Conservation (phyloP, 2,797 vertebrate genomes). For the Prionace glauca region DNA sequence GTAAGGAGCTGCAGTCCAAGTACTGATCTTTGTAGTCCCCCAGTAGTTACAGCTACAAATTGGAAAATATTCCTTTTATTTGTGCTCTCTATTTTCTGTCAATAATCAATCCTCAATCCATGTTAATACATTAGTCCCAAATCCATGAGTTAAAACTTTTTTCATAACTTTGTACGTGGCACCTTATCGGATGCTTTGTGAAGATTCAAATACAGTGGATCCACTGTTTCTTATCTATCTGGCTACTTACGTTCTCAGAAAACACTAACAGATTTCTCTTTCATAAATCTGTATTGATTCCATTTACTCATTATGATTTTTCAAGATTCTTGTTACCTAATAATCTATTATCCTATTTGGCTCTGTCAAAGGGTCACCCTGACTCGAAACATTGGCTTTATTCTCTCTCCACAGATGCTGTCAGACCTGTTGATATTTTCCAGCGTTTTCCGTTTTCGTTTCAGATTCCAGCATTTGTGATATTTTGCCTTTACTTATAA, state of each 20-base stretch:
- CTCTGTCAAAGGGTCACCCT: no score
- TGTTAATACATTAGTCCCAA: background rate
- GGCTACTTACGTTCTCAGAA: background rate
- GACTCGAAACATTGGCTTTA: no score
- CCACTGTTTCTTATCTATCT: background rate
- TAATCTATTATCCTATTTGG: no score
- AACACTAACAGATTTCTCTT: background rate
- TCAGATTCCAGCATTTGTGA: no score
- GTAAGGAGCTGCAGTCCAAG: background rate
- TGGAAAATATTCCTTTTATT: background rate
- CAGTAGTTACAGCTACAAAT: background rate
- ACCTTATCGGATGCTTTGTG: background rate
- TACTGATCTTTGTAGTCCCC: background rate
- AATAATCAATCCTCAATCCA: no score
- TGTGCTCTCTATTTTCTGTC: background rate
- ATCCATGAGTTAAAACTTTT: background rate
- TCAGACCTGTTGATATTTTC: no score
- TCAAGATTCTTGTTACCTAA: background rate
- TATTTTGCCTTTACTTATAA: no score
- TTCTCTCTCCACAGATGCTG: no score
- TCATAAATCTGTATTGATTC: background rate
- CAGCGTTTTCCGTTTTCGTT: no score
- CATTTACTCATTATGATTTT: background rate
- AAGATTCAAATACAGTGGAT: background rate
- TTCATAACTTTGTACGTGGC: background rate